These are phyloP conservation scores for Phenganax subtilis DNA, from an alignment of 92 coral and sea anemone genomes.

Conservation along the genomic window DNA sequence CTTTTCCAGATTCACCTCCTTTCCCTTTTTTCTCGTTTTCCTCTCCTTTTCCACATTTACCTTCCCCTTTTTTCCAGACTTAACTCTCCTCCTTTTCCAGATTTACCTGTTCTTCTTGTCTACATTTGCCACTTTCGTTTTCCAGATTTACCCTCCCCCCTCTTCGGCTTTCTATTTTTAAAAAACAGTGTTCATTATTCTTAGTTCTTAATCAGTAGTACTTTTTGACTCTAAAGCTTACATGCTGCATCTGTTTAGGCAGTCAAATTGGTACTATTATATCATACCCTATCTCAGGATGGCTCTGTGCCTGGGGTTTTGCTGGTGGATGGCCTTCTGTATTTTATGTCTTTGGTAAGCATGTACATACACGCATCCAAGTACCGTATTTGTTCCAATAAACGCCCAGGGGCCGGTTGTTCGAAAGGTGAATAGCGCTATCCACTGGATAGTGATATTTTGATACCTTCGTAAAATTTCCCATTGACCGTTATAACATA, in stretches of 20 bases:
- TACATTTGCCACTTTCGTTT: too few species aligned
- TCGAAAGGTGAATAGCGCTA: too few species aligned
- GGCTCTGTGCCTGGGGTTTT: constrained; percentile 60
- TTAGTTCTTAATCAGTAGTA: neutral
- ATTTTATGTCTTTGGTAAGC: constrained; percentile 87
- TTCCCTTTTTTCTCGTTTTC: too few species aligned
- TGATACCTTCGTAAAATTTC: too few species aligned
- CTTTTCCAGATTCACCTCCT: too few species aligned
- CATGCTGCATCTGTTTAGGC: constrained; percentile 46
- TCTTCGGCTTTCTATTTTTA: neutral
- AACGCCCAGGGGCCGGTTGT: neutral
- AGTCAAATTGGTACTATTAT: constrained; percentile 71
- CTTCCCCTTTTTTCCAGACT: too few species aligned
- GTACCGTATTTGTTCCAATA: neutral
- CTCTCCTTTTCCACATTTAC: too few species aligned
- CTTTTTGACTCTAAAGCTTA: neutral
- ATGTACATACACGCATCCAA: neutral
- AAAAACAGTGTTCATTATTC: neutral
- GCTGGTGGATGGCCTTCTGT: constrained; percentile 99
- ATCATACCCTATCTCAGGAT: constrained; percentile 75
- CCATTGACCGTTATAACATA: too few species aligned
- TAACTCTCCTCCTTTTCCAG: too few species aligned
- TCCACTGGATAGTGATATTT: too few species aligned
- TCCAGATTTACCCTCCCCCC: too few species aligned
- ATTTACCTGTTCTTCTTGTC: too few species aligned